Evolutionary conservation across 2,888 invertebrate genomes (phyloP).

Genomic region (Drosophila quinaria): DNA sequence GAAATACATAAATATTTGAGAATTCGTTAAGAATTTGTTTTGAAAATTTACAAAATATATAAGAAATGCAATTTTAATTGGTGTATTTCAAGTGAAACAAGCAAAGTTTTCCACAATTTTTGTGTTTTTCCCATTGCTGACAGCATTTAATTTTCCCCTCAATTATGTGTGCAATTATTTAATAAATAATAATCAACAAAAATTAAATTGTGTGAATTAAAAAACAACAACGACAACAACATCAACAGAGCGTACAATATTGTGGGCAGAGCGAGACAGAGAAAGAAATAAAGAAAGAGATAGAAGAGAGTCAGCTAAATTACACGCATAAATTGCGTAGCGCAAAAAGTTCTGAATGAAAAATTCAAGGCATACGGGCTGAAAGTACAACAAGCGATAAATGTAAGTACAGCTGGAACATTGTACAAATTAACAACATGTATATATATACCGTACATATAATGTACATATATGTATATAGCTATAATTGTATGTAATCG

Average conservation of each 20-base stretch:
- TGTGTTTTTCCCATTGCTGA: conserved; percentile 28
- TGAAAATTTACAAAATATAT: conserved; percentile 25
- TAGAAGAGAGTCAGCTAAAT: conserved; percentile 53
- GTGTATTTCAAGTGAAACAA: conserved; percentile 26
- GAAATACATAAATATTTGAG: conserved; percentile 40
- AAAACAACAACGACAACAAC: conserved; percentile 36
- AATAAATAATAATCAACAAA: conserved; percentile 60
- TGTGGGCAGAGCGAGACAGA: conserved; percentile 23
- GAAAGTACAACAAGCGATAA: conserved; percentile 63
- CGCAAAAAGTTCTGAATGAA: conserved; percentile 77
- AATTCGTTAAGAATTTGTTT: conserved; percentile 40
- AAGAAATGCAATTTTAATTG: conserved; percentile 41
- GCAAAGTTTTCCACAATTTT: conserved; percentile 24
- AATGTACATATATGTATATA: neutral
- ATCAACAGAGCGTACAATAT: conserved; percentile 35
- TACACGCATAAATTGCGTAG: conserved; percentile 78
- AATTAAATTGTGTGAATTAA: conserved; percentile 73
- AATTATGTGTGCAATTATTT: conserved; percentile 76
- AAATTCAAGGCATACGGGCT: conserved; percentile 54
- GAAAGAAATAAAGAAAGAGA: neutral
- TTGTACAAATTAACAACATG: conserved; percentile 5
- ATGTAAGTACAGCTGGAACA: conserved; percentile 64
- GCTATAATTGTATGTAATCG: conserved; percentile 11
- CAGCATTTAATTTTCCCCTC: conserved; percentile 64
- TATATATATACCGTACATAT: conserved; percentile 1